A percentile compares a stretch with the other conserved stretches of the same genome.
Conservation (phyloP, 2,797 vertebrate genomes). For the Ptychobarbus kaznakovi region DNA sequence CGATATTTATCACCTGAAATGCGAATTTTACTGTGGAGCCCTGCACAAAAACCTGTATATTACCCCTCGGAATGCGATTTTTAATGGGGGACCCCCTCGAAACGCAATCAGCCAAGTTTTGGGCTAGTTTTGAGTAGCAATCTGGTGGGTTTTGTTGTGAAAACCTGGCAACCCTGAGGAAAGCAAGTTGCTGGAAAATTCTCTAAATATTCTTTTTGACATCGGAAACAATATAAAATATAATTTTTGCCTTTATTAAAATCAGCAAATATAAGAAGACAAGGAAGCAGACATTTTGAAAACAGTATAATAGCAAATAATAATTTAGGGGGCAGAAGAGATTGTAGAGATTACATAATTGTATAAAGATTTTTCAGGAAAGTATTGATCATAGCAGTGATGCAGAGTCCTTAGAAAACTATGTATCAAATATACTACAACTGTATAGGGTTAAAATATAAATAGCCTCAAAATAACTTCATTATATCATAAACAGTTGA, state of each 20-base stretch:
- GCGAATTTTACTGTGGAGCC: too few species aligned
- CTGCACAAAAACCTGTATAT: accelerated
- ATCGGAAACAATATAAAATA: not conserved
- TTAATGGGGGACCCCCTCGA: not conserved
- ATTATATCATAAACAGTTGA: not conserved
- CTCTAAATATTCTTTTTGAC: not conserved
- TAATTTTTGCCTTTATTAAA: not conserved
- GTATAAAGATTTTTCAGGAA: not conserved
- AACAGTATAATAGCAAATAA: not conserved
- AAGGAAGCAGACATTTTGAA: not conserved
- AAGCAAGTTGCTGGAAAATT: not conserved
- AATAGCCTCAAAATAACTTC: not conserved
- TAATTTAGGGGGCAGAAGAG: not conserved
- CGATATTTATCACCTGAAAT: too few species aligned
- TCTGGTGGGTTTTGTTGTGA: not conserved
- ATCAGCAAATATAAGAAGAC: not conserved
- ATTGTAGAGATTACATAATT: not conserved
- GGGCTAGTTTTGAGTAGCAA: not conserved
- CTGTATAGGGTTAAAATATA: not conserved
- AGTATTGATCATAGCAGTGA: not conserved
- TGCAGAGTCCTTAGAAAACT: not conserved
- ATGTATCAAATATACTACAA: not conserved
- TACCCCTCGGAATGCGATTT: too few species aligned
- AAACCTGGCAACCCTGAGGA: not conserved
- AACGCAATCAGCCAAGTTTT: not conserved